Base-by-base conservation (phyloP, 2,888 invertebrate species). In the Drosophila affinis region DNA sequence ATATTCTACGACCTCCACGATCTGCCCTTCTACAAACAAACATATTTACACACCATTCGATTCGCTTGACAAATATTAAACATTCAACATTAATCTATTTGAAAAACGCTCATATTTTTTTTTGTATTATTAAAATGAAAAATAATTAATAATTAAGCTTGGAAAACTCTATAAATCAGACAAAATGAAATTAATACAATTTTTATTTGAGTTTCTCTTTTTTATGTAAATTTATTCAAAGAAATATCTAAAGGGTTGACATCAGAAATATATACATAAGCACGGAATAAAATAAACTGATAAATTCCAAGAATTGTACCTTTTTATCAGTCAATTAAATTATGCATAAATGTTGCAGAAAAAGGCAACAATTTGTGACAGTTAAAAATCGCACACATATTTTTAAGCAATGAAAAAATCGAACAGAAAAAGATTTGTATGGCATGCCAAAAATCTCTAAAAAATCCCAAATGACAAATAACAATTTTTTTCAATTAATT, bases 401-500 rank as follows among this genome's bases (percentile, higher is more conserved):
- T 51, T 24, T 32, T 45, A 62, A 62, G 44, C 44, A 34, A 47
- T 47, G 1, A 47, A 32, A 47, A 21, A 54, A 17, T 5, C 9
- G 34, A 17, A 6, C 21, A 24, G 18, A 55, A 34, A 18, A 2
- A 6, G 2, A 4, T 14, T 0, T 39, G 0, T 39, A 39, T 14
- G 14, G 0, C 12, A n/a, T 7, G 44, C 7, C 7, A 32, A 44
- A 45, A 1, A 1, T n/a, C 1, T 29, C 17, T 32, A 32, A 12
- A 10, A 29, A 27, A 21, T 17, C 9, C 0, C 45, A 56, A 34
- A 57, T n/a, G 21, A 17, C 18, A 14, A 45, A 45, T 45, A 46
- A 10, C 46, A 12, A n/a, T 44, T 44, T 14, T 27, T 21, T 54
- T 55, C 45, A 62, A 62, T 65, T 49, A 67, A 51, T 49, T 56